Percentiles rank a stretch among this genome's conserved stretches.
Evolutionary conservation across 2,113 vertebrate species (phyloP).

Genomic region (cattle (Bos taurus)): DNA sequence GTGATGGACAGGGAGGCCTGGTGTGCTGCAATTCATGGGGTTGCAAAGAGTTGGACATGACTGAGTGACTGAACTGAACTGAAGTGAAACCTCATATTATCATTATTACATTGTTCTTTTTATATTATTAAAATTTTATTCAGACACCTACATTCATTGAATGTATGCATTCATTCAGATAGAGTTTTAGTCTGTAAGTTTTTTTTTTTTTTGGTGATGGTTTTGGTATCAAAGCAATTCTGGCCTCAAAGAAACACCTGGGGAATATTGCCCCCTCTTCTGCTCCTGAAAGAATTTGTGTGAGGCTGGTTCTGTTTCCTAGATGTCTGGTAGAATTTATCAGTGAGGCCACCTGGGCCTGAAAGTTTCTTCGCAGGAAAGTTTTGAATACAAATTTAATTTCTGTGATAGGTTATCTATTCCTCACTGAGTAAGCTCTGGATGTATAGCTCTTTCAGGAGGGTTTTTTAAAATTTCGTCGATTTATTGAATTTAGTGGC

Average conservation of each 20-base stretch:
- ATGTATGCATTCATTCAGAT: neutral
- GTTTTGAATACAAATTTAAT: neutral
- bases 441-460: neutral
- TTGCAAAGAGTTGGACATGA: fast-evolving
- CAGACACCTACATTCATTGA: neutral
- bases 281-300: no score
- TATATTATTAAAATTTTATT: neutral
- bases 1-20: no score
- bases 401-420: neutral
- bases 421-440: neutral
- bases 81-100: no score
- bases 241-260: neutral
- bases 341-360: neutral
- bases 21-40: fast-evolving
- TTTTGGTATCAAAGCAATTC: neutral
- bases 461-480: neutral
- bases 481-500: neutral
- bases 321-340: neutral
- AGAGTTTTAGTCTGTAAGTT: neutral
- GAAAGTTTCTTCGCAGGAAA: neutral
- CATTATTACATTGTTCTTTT: neutral
- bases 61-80: no score
- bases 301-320: no score
- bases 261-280: no score
- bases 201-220: neutral